phyloP scores from a whole-genome alignment of 2,797 vertebrate species.

The Ceyx erithaca region DNA sequence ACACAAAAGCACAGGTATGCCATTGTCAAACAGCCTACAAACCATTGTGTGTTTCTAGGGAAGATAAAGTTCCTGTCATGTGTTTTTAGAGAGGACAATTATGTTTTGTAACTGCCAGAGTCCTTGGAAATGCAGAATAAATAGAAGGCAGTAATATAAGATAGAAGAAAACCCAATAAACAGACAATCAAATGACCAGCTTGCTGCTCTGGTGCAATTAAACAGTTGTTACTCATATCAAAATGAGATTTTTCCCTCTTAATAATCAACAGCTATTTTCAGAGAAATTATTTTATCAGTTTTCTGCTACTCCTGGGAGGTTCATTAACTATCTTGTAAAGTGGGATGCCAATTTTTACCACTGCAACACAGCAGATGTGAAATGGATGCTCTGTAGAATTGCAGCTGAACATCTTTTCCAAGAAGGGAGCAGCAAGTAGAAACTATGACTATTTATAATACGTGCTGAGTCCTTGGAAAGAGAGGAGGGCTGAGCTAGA shows the following conservation, averaged over 20 bases:
- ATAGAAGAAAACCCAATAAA: not conserved
- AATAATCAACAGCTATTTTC: constrained; percentile 20
- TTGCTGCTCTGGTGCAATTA: not conserved
- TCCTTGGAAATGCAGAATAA: constrained; percentile 14
- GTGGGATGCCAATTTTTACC: not conserved
- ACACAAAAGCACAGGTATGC: not conserved
- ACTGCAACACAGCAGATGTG: not conserved
- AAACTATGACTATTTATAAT: not conserved
- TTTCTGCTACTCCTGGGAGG: not conserved
- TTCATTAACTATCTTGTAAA: not conserved
- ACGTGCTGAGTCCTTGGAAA: not conserved
- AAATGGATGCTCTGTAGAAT: not conserved
- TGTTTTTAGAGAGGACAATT: not conserved
- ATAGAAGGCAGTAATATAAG: not conserved
- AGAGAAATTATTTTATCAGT: constrained; percentile 14
- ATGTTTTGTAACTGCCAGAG: not conserved
- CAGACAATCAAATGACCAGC: not conserved
- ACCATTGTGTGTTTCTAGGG: not conserved
- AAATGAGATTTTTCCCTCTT: not conserved
- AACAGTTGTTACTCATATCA: not conserved
- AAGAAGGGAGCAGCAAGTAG: not conserved
- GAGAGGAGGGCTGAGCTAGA: not conserved
- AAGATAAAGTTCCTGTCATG: not conserved
- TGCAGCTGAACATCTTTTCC: not conserved
- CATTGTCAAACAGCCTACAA: not conserved